A percentile compares a stretch with the other conserved stretches of the same genome.
phyloP scores from a whole-genome alignment of 2,113 vertebrate species.

The Otis tarda region DNA sequence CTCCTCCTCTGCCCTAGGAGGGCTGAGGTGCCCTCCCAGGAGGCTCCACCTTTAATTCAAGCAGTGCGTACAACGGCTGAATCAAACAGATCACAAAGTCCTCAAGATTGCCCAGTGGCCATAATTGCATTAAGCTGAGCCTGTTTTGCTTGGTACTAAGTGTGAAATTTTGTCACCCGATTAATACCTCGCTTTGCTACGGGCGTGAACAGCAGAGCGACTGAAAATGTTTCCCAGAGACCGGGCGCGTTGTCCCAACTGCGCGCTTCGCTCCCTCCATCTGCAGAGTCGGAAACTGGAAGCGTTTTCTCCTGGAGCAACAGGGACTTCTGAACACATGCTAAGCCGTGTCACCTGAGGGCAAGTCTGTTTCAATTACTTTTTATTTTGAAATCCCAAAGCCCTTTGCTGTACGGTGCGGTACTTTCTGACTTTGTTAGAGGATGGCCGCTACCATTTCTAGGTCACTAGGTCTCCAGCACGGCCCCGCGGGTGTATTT shows the following conservation, averaged over 20 bases:
- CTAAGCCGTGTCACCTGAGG: not conserved
- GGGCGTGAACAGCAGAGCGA: not conserved
- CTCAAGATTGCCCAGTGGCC: not conserved
- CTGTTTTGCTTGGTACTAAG: not conserved
- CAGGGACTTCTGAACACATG: not conserved
- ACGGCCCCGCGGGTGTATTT: not conserved
- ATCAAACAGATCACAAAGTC: not conserved
- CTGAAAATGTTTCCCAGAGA: not conserved
- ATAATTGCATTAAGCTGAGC: not conserved
- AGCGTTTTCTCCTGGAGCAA: not conserved
- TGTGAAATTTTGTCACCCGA: not conserved
- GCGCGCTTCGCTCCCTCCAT: not conserved
- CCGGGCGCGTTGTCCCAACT: not conserved
- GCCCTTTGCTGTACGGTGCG: constrained; percentile 2
- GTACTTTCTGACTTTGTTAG: constrained; percentile 45
- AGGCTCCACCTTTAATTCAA: not conserved
- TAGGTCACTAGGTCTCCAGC: constrained; percentile 44
- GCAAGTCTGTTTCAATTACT: constrained; percentile 51
- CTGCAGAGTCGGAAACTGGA: not conserved
- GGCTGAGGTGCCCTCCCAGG: not conserved
- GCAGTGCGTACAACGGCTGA: not conserved
- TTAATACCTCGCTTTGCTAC: not conserved
- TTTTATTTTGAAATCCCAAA: constrained; percentile 43
- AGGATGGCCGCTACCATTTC: not conserved
- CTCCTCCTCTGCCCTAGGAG: accelerated